These are phyloP conservation scores for Iselma pallidipennis DNA, from an alignment of 2,888 invertebrate species.

Conservation along the genomic window DNA sequence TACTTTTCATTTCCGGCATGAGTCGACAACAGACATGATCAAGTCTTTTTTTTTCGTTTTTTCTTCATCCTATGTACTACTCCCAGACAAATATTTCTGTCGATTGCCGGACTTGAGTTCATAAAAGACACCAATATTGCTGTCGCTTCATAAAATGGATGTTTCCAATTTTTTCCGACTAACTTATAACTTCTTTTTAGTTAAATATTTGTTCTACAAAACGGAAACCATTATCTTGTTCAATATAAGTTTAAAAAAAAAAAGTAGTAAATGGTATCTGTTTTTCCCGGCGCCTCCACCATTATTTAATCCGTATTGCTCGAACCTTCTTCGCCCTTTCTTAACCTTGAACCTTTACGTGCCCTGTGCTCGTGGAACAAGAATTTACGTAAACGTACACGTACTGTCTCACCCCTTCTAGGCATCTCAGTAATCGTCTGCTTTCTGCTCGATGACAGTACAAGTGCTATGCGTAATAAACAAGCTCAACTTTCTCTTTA, in stretches of 20 bases:
- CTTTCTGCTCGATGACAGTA: conserved; percentile 1
- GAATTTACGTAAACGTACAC: neutral
- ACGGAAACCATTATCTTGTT: no score
- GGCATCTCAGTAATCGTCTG: neutral
- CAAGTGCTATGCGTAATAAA: conserved; percentile 14
- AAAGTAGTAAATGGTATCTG: no score
- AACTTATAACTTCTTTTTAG: neutral
- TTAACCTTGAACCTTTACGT: no score
- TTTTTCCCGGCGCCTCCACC: neutral
- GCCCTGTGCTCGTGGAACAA: no score
- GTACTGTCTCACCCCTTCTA: neutral
- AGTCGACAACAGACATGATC: conserved; percentile 25
- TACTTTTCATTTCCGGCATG: conserved; percentile 28
- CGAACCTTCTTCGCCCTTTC: no score
- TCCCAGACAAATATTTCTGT: conserved; percentile 19
- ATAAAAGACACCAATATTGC: conserved; percentile 21
- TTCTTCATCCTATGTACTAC: neutral
- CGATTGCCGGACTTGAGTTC: conserved; percentile 14
- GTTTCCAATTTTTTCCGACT: neutral
- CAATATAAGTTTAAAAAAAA: no score
- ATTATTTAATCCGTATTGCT: no score
- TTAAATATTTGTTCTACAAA: neutral
- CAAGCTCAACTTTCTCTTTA: conserved; percentile 6
- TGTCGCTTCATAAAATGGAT: conserved; percentile 14
- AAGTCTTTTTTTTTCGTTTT: conserved; percentile 5